A percentile compares a stretch with the other conserved stretches of the same genome.
Evolutionary conservation across 1,140 invertebrate genomes (phyloP).

Genomic region (Zaprionus camerounensis): DNA sequence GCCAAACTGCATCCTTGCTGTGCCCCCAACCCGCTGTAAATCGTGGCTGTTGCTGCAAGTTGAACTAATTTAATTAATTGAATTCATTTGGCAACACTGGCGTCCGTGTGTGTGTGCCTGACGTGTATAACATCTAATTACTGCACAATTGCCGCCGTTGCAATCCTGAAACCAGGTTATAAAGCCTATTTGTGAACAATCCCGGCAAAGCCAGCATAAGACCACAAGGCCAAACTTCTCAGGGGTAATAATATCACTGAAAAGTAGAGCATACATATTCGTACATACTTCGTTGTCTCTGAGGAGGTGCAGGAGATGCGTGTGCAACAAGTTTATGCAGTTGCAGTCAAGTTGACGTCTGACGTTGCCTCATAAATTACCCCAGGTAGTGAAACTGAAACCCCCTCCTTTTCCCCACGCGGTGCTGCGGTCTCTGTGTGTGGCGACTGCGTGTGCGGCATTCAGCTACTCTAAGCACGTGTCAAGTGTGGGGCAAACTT

Average conservation of each 20-base stretch:
- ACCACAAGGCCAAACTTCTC: neutral
- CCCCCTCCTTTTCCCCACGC: neutral
- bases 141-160: constrained; percentile 46
- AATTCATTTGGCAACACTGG: constrained; percentile 65
- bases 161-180: neutral
- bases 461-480: constrained; percentile 67
- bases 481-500: constrained; percentile 78
- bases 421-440: neutral
- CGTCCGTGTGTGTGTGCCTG: constrained; percentile 2
- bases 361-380: constrained; percentile 65
- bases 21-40: no score
- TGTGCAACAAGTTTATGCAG: constrained; percentile 78
- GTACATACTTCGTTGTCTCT: constrained; percentile 11
- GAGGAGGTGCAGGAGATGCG: neutral
- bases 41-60: constrained; percentile 43
- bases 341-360: constrained; percentile 62
- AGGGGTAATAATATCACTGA: neutral
- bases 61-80: constrained; percentile 77
- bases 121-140: constrained; percentile 59
- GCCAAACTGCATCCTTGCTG: neutral
- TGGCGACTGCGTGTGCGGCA: neutral
- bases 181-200: neutral
- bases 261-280: neutral
- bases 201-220: neutral
- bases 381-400: constrained; percentile 28